Conservation (phyloP, 2,113 vertebrate genomes). For the Xenopus laevis region DNA sequence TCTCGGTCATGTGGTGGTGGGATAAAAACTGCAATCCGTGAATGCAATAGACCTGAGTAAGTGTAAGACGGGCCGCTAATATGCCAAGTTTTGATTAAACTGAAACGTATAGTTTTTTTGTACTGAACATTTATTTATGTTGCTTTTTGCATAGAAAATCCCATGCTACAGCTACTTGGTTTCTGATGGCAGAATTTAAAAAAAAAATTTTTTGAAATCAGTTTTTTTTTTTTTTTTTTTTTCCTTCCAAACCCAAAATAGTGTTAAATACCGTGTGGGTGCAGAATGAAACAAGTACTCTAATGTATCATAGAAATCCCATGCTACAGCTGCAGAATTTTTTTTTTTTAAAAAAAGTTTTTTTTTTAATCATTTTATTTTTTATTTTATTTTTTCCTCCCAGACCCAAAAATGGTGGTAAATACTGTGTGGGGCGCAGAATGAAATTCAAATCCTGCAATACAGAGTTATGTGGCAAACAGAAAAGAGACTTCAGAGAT, state of each 20-base stretch:
- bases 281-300: slow-evolving; percentile 67
- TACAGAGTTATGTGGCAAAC: slow-evolving; percentile 86
- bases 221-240: neutral
- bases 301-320: no score
- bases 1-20: slow-evolving; percentile 91
- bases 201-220: no score
- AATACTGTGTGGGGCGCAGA: slow-evolving; percentile 90
- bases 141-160: no score
- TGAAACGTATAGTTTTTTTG: no score
- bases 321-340: no score
- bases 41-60: slow-evolving; percentile 95
- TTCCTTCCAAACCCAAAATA: slow-evolving; percentile 77
- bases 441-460: slow-evolving; percentile 99
- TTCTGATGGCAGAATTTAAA: no score
- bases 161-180: no score
- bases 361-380: no score
- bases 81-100: no score
- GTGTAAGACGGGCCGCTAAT: slow-evolving; percentile 41
- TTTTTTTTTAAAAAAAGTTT: no score
- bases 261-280: slow-evolving; percentile 93
- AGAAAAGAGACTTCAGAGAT: slow-evolving; percentile 90
- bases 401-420: slow-evolving; percentile 90
- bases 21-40: slow-evolving; percentile 85
- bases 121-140: no score
- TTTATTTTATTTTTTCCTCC: neutral